Base-by-base conservation (phyloP, 2,888 invertebrate genomes). In the Agrochola lota region DNA sequence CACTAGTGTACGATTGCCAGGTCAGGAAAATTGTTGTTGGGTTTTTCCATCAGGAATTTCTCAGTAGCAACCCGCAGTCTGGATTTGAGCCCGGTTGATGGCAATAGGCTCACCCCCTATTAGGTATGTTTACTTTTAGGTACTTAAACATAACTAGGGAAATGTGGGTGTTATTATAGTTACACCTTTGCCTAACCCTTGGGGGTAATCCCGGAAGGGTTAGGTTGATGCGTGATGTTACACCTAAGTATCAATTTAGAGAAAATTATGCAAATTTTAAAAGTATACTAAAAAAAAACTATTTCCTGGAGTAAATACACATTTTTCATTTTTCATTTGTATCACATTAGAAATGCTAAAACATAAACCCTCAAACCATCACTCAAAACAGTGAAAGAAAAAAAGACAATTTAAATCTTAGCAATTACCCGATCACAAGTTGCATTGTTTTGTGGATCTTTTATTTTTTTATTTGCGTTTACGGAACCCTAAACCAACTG, bases 401-500 rank as follows among this genome's bases (percentile, higher is more conserved):
- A 35, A 73, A 80, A 59, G 2, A 46, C 12, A 2, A 49, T 43
- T 62, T n/a, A 23, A 52, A 40, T 68, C 62, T 40, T n/a, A 43
- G 40, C 64, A 63, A 83, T 64, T 69, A 49, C 1, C 35, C 11
- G 12, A 60, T 71, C 5, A 35, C 20, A 71, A 69, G 68, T 64
- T 60, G 46, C 59, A 35, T 68, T 71, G 59, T 78, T 68, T 74
- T 30, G n/a, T n/a, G n/a, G 20, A 57, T 55, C 63, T 66, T 73
- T 43, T 57, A 30, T 52, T 73, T 67, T 66, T 52, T 66, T 66
- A 67, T 74, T 70, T 64, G 5, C 23, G 23, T 71, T 62, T 70
- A 87, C 81, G 84, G 90, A 90, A 88, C 91, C 90, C 90, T 87
- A 89, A 92, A 90, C 80, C 80, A 87, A 85, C 86, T 85, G 85